phyloP scores from a whole-genome alignment of 2,888 invertebrate species.

The Oxystoma pomonae region DNA sequence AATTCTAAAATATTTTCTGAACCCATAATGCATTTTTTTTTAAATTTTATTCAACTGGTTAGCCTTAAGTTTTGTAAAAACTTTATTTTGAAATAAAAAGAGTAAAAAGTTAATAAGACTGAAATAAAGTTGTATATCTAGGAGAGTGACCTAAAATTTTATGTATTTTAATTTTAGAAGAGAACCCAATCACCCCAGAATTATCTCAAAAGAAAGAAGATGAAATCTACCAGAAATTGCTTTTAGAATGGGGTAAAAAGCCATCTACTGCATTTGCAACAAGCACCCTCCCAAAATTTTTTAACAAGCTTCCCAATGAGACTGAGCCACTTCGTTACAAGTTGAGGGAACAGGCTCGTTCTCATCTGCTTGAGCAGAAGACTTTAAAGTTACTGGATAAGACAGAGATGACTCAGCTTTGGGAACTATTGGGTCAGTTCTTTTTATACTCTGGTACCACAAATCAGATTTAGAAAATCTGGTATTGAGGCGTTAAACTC shows the following conservation, averaged over 20 bases:
- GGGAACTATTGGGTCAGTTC: constrained; percentile 48
- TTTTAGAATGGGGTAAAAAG: constrained; percentile 34
- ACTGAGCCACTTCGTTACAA: constrained; percentile 76
- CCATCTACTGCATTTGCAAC: background rate
- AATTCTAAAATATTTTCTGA: too few species aligned
- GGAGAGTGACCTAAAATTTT: too few species aligned
- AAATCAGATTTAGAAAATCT: too few species aligned
- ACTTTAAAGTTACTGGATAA: constrained; percentile 82
- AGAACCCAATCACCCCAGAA: constrained; percentile 32
- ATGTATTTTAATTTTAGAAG: too few species aligned
- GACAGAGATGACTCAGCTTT: constrained; percentile 77
- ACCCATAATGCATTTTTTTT: too few species aligned
- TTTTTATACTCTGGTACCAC: too few species aligned
- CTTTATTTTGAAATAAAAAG: too few species aligned
- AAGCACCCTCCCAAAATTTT: constrained; percentile 62
- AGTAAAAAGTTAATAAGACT: too few species aligned
- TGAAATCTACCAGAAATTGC: constrained; percentile 34
- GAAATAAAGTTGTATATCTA: too few species aligned
- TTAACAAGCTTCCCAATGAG: constrained; percentile 70
- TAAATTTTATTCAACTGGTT: too few species aligned
- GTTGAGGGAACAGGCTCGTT: constrained; percentile 82
- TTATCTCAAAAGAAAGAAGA: constrained; percentile 40
- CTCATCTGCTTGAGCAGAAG: constrained; percentile 80
- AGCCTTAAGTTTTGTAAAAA: too few species aligned
- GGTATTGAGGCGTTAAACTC: too few species aligned